These are phyloP conservation scores for Micromussa lordhowensis DNA, from an alignment of 92 coral and sea anemone genomes.

Conservation along the genomic window DNA sequence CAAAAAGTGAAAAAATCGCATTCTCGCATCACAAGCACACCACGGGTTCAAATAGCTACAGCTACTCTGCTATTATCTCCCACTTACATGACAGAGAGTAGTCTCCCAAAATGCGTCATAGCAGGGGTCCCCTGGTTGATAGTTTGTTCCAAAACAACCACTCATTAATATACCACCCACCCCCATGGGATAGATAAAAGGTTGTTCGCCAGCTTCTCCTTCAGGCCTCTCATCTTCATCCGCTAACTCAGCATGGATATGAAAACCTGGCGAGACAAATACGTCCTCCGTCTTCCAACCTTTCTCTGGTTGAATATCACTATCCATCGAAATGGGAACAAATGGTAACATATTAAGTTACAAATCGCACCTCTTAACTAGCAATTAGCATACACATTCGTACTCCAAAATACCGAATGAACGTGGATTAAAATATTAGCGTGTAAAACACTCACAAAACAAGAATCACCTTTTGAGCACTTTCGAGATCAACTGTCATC, in stretches of 20 bases:
- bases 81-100: neutral
- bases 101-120: neutral
- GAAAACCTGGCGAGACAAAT: slow-evolving; percentile 14
- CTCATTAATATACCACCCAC: slow-evolving; percentile 5
- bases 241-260: neutral
- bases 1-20: too few species aligned
- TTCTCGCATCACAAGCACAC: too few species aligned
- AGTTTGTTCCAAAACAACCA: slow-evolving; percentile 1
- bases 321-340: neutral
- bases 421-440: too few species aligned
- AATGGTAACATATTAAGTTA: neutral
- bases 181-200: slow-evolving; percentile 13
- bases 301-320: slow-evolving; percentile 5
- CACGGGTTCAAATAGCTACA: too few species aligned
- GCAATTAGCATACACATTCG: too few species aligned
- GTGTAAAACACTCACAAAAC: too few species aligned
- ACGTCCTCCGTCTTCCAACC: slow-evolving; percentile 12
- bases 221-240: slow-evolving; percentile 3
- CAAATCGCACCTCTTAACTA: neutral
- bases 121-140: neutral
- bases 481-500: too few species aligned
- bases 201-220: slow-evolving; percentile 12
- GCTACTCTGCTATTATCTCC: too few species aligned
- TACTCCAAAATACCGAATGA: too few species aligned
- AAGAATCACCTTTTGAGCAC: too few species aligned